A percentile compares a stretch with the other conserved stretches of the same genome.
Evolutionary conservation across 2,888 invertebrate genomes (phyloP).

Genomic region (Drosophila meridiana): DNA sequence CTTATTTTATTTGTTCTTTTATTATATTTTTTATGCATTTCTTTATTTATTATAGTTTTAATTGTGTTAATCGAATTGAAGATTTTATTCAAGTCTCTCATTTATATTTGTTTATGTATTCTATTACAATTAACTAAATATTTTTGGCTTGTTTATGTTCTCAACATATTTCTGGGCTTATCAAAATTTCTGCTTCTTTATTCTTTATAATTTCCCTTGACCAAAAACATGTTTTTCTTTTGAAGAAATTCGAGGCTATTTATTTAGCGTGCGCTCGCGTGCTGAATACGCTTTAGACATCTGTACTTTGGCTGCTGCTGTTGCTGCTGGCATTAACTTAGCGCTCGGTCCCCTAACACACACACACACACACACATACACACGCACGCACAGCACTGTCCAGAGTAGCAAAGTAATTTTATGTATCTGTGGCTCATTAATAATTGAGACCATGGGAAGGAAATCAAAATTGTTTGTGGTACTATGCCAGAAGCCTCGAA

Average conservation of each 20-base stretch:
- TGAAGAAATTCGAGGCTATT: constrained; percentile 9
- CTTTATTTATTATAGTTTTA: no score
- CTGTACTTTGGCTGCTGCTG: constrained; percentile 15
- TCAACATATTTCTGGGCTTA: neutral
- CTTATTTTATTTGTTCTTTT: no score
- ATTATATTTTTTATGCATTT: no score
- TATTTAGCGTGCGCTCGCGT: constrained; percentile 16
- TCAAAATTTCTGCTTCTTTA: neutral
- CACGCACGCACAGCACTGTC: constrained; percentile 27
- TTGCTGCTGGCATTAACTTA: constrained; percentile 20
- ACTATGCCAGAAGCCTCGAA: neutral
- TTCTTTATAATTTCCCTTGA: neutral
- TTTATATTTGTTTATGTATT: neutral
- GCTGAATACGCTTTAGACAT: constrained; percentile 23
- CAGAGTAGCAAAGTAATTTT: constrained; percentile 51
- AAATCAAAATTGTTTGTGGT: constrained; percentile 65
- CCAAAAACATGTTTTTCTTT: constrained; percentile 3
- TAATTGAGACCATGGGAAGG: constrained; percentile 61
- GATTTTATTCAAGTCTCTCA: neutral
- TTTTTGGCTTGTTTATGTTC: neutral
- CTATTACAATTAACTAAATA: neutral
- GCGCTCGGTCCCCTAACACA: neutral
- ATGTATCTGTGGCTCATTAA: constrained; percentile 68
- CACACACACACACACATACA: constrained; percentile 4
- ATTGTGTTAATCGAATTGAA: no score